phyloP scores from a whole-genome alignment of 2,888 invertebrate species.

The Corbicula japonica region DNA sequence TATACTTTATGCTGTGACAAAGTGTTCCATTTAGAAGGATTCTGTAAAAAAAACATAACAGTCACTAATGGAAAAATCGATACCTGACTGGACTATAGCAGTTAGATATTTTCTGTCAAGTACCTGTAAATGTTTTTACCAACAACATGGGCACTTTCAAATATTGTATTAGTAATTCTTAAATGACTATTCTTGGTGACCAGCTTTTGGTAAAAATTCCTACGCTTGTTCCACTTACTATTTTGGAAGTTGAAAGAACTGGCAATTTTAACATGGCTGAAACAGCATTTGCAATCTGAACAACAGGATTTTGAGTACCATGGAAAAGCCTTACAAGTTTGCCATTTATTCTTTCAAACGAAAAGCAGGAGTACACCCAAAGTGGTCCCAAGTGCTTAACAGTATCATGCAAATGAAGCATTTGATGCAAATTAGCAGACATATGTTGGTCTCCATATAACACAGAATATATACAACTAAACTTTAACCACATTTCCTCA shows the following conservation, averaged over 20 bases:
- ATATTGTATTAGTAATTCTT: conserved; percentile 19
- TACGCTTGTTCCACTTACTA: conserved; percentile 5
- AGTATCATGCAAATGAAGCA: conserved; percentile 46
- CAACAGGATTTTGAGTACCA: conserved; percentile 46
- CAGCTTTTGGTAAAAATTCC: conserved; percentile 29
- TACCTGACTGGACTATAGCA: too few species aligned
- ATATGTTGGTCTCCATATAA: conserved; percentile 59
- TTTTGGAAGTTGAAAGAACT: conserved; percentile 15
- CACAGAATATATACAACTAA: conserved; percentile 34
- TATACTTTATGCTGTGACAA: too few species aligned
- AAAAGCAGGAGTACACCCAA: conserved; percentile 58
- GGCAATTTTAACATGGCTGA: conserved; percentile 45
- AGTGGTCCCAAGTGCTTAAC: conserved; percentile 54
- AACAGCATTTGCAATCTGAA: conserved; percentile 55
- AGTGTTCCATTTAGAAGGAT: too few species aligned
- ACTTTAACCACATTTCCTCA: conserved; percentile 46
- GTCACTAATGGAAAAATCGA: too few species aligned
- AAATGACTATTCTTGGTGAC: conserved; percentile 25
- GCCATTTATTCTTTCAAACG: conserved; percentile 61
- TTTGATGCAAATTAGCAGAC: conserved; percentile 57
- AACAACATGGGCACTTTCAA: conserved; percentile 27
- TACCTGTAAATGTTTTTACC: too few species aligned
- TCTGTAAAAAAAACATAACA: too few species aligned
- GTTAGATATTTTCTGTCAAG: too few species aligned
- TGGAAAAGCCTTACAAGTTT: conserved; percentile 52